Conservation (phyloP, 2,113 vertebrate species). For the Talpa occidentalis region DNA sequence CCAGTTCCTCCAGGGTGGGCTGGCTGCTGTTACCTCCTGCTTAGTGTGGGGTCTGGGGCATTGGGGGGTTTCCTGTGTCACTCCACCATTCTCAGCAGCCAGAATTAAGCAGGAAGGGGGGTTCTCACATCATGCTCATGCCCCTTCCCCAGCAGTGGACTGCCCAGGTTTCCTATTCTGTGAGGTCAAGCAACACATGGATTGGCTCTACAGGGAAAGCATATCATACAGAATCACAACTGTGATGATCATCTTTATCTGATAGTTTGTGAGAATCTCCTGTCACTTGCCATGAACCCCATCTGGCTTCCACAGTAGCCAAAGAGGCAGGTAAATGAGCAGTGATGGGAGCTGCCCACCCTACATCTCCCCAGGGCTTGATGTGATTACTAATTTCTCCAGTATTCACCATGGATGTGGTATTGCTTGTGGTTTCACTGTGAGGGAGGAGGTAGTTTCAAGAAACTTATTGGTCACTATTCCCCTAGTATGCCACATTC, state of each 20-base stretch:
- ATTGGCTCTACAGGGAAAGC: neutral
- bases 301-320: neutral
- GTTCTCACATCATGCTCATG: neutral
- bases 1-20: neutral
- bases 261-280: neutral
- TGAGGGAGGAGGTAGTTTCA: neutral
- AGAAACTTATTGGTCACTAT: too few species aligned
- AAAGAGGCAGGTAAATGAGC: neutral
- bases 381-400: neutral
- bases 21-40: neutral
- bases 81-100: too few species aligned
- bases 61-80: neutral
- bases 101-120: too few species aligned
- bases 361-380: neutral
- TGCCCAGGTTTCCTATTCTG: neutral
- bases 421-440: neutral
- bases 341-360: neutral
- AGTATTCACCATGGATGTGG: neutral
- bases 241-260: rapidly evolving
- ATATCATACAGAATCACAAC: neutral
- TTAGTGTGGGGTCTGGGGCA: neutral
- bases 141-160: neutral
- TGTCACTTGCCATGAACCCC: neutral
- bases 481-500: neutral
- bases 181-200: rapidly evolving